Base-by-base conservation (phyloP, 2,113 vertebrate genomes). In the Mobula hypostoma region DNA sequence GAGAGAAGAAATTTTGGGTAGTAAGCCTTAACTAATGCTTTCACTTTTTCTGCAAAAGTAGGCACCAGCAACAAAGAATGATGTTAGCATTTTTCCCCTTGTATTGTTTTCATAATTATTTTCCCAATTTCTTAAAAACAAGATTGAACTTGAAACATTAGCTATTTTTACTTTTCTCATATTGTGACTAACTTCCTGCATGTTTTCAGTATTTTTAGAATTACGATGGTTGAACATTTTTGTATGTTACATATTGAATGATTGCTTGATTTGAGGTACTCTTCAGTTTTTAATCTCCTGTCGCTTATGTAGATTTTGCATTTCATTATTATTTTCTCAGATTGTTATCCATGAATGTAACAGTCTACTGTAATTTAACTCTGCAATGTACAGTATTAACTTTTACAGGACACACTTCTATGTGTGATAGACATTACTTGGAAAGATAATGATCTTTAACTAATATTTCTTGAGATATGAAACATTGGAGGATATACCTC, bases 401-500 rank as follows among this genome's bases (percentile, higher is more conserved):
- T 85, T 40, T 24, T 92, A 74, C 29, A 32, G 36, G 21, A 27
- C 32, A 93, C 19, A 36, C 70, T n/a, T 68, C 32, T 61, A 66
- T n/a, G 66, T 15, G 14, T 94, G 66, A 77, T 21, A 40, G 14
- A 48, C 17, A 2, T 87, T 2, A 78, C 11, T 78, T n/a, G 24
- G 12, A 94, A 72, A 66, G 70, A 85, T 70, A 88, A 36, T 48
- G 17, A 11, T 94, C 95, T 97, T 98, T 98, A 96, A 98, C 97
- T 95, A n/a, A 94, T 70, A 21, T 94, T 95, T 94, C 94, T 83
- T 56, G 96, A 99, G 98, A 95, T 98, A 98, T 5, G 98, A 99
- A 95, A 96, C 97, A 90, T 96, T 99, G 96, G 98, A 98, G 74
- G 98, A 99, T 95, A 97, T 97, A 32, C 97, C 95, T 94, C 98